Evolutionary conservation across 1,140 invertebrate species (phyloP), one percentile per base, ranked within the genome.

Genomic region (Papilio polytes): DNA sequence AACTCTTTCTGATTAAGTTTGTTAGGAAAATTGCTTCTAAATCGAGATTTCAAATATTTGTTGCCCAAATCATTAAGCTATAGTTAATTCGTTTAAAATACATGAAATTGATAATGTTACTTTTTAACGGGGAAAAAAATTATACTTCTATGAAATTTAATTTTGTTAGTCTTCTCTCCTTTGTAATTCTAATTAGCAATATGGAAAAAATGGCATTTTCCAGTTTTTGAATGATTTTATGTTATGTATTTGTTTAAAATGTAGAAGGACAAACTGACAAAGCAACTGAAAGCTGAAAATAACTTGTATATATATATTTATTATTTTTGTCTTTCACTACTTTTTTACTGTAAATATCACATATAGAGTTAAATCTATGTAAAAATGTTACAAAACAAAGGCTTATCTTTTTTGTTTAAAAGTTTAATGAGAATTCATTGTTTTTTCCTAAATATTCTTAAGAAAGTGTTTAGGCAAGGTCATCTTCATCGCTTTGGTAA

Each of bases 1-100:
- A 36, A 73, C 41, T 73, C 31, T 20, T 44, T 73, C 18, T 73
- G 31, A 73, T 73, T 73, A n/a, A 73, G 70, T n/a, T 44, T n/a
- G 41, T 73, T 73, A n/a, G 36, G 44, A 73, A 13, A 63, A 63
- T 44, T 44, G 4, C 31, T 36, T 73, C 70, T 20, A 44, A 12
- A 73, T 44, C 15, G 26, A 44, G 22, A 26, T 13, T 63, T 63
- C n/a, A n/a, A 56, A 56, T 56, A 7, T n/a, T n/a, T 9, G n/a
- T n/a, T n/a, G 3, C 1, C 15, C 3, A n/a, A 20, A 20, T 20
- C 8, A 56, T n/a, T 18, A 53, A 53, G 3, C 15, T 53, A 18
- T n/a, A 18, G 15, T 18, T 18, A 13, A 6, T 53, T 15, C 7
- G n/a, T 53, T 15, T n/a, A 6, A n/a, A 53, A 53, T 9, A 12